phyloP scores from a whole-genome alignment of 2,888 invertebrate genomes.

The Sesia bembeciformis region DNA sequence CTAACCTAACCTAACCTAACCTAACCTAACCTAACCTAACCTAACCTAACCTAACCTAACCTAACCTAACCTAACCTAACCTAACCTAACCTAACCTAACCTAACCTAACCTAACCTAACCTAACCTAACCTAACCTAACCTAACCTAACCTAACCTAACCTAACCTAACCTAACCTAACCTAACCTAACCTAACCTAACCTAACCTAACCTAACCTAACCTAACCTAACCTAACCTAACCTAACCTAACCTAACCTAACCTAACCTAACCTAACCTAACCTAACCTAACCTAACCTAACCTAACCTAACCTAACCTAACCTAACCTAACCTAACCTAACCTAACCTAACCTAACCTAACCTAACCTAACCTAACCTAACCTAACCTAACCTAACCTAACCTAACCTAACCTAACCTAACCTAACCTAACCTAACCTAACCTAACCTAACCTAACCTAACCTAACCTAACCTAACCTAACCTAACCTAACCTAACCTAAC shows the following conservation, averaged over 20 bases:
- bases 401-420: constrained; percentile 1
- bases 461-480: constrained; percentile 1
- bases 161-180: constrained; percentile 1
- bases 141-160: constrained; percentile 1
- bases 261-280: constrained; percentile 1
- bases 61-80: constrained; percentile 1
- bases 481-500: constrained; percentile 1
- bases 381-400: constrained; percentile 1
- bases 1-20: constrained; percentile 1
- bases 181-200: constrained; percentile 1
- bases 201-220: constrained; percentile 1
- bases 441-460: constrained; percentile 1
- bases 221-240: constrained; percentile 1
- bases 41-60: constrained; percentile 1
- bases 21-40: constrained; percentile 1
- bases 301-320: constrained; percentile 1
- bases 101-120: constrained; percentile 1
- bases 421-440: constrained; percentile 1
- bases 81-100: constrained; percentile 1
- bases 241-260: constrained; percentile 1
- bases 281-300: constrained; percentile 1
- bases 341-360: constrained; percentile 1
- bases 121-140: constrained; percentile 1
- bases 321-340: constrained; percentile 1
- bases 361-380: constrained; percentile 1